A percentile compares a stretch with the other conserved stretches of the same genome.
phyloP scores from a whole-genome alignment of 2,113 vertebrate species.

The Ictalurus punctatus region DNA sequence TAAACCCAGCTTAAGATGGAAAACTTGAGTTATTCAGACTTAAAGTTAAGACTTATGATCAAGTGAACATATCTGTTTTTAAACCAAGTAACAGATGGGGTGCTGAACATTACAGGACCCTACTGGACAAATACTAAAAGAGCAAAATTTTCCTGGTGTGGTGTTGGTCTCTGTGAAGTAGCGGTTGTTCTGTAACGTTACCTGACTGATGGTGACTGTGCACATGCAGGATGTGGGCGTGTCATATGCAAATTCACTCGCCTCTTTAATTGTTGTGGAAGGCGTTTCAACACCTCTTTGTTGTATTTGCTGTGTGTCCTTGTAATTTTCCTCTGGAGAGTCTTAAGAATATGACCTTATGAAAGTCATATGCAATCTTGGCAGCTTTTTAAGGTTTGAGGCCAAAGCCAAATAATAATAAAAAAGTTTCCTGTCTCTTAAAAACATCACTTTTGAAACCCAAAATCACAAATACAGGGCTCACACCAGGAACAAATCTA shows the following conservation, averaged over 20 bases:
- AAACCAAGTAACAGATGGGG: background rate
- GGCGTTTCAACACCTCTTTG: background rate
- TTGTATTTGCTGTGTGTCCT: background rate
- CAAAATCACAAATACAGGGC: background rate
- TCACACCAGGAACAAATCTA: background rate
- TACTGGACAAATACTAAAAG: conserved; percentile 29
- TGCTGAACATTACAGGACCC: background rate
- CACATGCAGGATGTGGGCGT: background rate
- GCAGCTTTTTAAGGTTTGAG: background rate
- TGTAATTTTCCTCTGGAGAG: background rate
- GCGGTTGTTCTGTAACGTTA: background rate
- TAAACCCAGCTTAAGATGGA: no score
- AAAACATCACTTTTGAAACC: background rate
- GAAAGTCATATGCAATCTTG: background rate
- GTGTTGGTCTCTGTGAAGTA: background rate
- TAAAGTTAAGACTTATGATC: background rate
- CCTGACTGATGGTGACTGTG: background rate
- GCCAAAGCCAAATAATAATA: background rate
- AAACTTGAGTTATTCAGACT: no score
- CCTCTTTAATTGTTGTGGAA: background rate
- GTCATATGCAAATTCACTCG: background rate
- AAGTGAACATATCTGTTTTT: background rate
- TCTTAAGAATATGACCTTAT: no score
- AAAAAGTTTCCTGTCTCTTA: background rate
- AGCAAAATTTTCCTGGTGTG: background rate